These are phyloP conservation scores for Odontamblyopus rebecca DNA, from an alignment of 2,797 vertebrate genomes.

Conservation along the genomic window DNA sequence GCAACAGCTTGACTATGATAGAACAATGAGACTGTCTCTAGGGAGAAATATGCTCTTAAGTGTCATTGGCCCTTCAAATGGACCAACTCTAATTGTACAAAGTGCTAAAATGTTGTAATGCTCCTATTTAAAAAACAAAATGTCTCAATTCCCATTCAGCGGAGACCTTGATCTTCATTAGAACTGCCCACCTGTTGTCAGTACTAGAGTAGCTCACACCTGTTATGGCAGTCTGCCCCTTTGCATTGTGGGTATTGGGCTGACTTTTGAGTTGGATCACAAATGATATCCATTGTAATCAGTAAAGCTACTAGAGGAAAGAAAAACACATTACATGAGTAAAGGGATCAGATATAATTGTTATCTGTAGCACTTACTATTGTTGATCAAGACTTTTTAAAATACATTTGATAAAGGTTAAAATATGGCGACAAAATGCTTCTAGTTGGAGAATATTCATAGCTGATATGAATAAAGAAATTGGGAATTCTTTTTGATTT, in stretches of 20 bases:
- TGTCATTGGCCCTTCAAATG: background rate
- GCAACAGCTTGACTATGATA: background rate
- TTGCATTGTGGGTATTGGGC: conserved; percentile 36
- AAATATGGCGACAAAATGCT: no score
- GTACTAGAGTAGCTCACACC: conserved; percentile 9
- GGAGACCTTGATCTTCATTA: background rate
- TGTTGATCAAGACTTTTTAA: no score
- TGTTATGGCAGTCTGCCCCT: conserved; percentile 9
- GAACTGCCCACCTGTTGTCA: conserved; percentile 8
- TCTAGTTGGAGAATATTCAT: no score
- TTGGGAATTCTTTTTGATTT: no score
- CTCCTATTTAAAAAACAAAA: background rate
- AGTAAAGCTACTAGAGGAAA: background rate
- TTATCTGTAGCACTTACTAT: conserved; percentile 1
- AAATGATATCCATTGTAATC: conserved; percentile 28
- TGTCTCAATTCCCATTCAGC: background rate
- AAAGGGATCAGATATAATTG: conserved; percentile 10
- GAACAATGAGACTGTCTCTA: background rate
- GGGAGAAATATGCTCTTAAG: background rate
- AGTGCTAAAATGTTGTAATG: background rate
- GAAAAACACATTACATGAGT: conserved; percentile 21
- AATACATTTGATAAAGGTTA: no score
- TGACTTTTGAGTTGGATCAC: conserved; percentile 14
- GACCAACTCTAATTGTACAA: background rate
- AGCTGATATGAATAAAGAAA: no score